Evolutionary conservation across 2,888 invertebrate species (phyloP).

Genomic region (Mesodorylaimus sp.): DNA sequence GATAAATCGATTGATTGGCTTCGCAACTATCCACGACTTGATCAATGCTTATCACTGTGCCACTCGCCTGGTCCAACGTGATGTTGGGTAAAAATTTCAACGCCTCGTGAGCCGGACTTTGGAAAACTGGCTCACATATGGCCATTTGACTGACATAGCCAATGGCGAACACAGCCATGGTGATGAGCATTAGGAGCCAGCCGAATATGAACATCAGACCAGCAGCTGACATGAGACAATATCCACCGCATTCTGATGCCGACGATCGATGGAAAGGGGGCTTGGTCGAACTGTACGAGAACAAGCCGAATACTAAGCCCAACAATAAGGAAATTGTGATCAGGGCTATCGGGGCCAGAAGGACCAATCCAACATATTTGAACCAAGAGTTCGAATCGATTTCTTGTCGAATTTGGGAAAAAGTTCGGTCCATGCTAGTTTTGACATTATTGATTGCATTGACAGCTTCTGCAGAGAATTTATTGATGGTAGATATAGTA

Average conservation of each 20-base stretch:
- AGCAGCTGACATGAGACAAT: conserved; percentile 3
- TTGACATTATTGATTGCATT: too few relatives aligned
- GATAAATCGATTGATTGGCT: neutral
- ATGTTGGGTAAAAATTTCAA: neutral
- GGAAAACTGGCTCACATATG: neutral
- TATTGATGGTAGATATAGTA: too few relatives aligned
- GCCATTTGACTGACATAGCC: neutral
- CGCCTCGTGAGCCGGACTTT: neutral
- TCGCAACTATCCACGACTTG: neutral
- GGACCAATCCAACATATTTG: neutral
- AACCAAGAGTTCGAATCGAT: neutral
- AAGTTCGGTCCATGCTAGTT: too few relatives aligned
- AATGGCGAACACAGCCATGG: neutral
- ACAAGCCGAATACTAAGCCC: neutral
- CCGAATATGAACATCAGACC: conserved; percentile 1
- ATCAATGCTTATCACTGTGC: neutral
- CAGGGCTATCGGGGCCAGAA: neutral
- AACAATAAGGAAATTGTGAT: neutral
- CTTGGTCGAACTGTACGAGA: neutral
- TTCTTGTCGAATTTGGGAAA: neutral
- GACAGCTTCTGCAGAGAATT: too few relatives aligned
- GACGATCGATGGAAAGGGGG: neutral
- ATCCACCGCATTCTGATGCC: conserved; percentile 1
- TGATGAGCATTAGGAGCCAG: conserved; percentile 2
- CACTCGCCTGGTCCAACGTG: neutral